These are phyloP conservation scores for Echinops telfairi DNA, from an alignment of 2,113 vertebrate species.

Conservation along the genomic window DNA sequence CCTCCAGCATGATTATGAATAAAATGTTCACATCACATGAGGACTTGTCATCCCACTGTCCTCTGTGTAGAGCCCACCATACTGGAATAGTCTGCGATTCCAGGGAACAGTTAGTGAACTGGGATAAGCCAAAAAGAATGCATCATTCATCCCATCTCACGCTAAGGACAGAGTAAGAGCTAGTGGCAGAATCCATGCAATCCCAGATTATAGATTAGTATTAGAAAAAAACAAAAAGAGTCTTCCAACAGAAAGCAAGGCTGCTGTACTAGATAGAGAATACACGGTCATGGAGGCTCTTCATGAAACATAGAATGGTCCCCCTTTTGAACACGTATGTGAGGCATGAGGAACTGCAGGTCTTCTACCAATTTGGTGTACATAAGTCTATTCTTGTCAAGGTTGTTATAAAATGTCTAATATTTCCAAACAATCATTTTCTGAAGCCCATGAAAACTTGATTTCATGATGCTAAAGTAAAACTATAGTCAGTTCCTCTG, in stretches of 20 bases:
- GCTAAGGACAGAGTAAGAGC: too few species aligned
- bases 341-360: neutral
- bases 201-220: too few species aligned
- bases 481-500: neutral
- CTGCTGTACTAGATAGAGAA: neutral
- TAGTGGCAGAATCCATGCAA: too few species aligned
- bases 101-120: too few species aligned
- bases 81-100: neutral
- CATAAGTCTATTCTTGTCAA: neutral
- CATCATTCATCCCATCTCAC: too few species aligned
- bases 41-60: neutral
- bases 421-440: neutral
- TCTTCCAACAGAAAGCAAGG: neutral
- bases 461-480: neutral
- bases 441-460: neutral
- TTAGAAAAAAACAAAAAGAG: neutral
- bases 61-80: neutral
- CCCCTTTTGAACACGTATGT: neutral
- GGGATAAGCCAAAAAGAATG: too few species aligned
- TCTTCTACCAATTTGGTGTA: neutral
- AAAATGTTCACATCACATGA: neutral
- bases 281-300: neutral
- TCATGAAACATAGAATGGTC: neutral
- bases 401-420: neutral
- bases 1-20: neutral